A percentile compares a stretch with the other conserved stretches of the same genome.
These are phyloP conservation scores for Drosophila elegans DNA, from an alignment of 1,140 invertebrate species.

Conservation along the genomic window DNA sequence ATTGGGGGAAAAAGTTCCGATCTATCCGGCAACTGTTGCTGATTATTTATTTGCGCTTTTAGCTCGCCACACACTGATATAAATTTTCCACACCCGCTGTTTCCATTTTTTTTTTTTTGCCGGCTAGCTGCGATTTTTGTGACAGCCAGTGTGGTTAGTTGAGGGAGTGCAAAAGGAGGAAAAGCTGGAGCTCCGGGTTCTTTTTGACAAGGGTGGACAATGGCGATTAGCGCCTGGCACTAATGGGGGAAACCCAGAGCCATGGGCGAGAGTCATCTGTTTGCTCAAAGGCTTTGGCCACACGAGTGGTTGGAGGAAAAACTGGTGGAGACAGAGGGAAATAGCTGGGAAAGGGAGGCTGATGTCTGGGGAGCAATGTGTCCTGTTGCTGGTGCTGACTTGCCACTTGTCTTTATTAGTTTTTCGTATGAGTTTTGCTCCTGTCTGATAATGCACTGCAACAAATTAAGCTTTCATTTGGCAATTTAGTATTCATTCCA, in stretches of 20 bases:
- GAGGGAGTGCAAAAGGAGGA: not conserved
- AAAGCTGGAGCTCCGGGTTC: slow-evolving; percentile 22
- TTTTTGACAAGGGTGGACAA: slow-evolving; percentile 82
- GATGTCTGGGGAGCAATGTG: slow-evolving; percentile 18
- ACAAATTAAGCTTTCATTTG: too few relatives aligned
- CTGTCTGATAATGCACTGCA: slow-evolving; percentile 25
- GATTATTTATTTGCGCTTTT: slow-evolving; percentile 83
- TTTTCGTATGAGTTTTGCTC: slow-evolving; percentile 62
- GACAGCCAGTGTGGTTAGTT: slow-evolving; percentile 26
- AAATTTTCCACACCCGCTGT: slow-evolving; percentile 47
- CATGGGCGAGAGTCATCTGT: slow-evolving; percentile 61
- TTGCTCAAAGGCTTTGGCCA: slow-evolving; percentile 66
- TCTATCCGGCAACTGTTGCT: slow-evolving; percentile 82
- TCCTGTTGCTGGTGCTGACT: slow-evolving; percentile 59
- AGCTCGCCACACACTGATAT: slow-evolving; percentile 48
- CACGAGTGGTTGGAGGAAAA: slow-evolving; percentile 5
- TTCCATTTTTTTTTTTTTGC: not conserved
- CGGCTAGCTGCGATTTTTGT: slow-evolving; percentile 42
- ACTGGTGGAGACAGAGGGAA: slow-evolving; percentile 2
- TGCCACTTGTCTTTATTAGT: slow-evolving; percentile 82
- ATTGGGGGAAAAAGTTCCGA: slow-evolving; percentile 57
- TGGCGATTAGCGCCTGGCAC: slow-evolving; percentile 79
- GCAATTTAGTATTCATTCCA: too few relatives aligned
- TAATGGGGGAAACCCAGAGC: slow-evolving; percentile 52
- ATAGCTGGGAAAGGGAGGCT: not conserved